Base-by-base conservation (phyloP, 2,888 invertebrate genomes). In the Icerya purchasi region DNA sequence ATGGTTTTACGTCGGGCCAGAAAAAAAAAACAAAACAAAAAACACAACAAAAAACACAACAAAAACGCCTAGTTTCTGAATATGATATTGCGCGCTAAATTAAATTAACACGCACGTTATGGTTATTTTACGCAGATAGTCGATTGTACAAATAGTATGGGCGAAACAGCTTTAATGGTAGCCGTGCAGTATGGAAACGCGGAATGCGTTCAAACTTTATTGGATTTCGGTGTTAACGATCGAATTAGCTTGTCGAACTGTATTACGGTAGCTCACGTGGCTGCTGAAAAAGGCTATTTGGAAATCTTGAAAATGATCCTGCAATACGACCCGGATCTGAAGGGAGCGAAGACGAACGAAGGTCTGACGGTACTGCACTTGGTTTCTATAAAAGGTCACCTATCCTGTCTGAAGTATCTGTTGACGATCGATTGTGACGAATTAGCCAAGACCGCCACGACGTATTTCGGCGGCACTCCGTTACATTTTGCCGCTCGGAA, bases 241-340 rank as follows among this genome's bases (percentile, higher is more conserved):
- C 72, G 72, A 65, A 69, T 73, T 19, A 71, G 69, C 55, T 66
- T 76, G 53, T 72, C 73, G 19, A 74, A 74, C 20, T 71, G 75
- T 22, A 69, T 74, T 0, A 81, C 77, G 51, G 75, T 80, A 54
- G 70, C 81, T n/a, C 80, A 81, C 63, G 69, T 77, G 61, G 79
- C 81, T 49, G 76, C 79, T 51, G 76, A 76, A 65, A 68, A 73
- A 63, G 78, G 79, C 0, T 73, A 77, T 61, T 64, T 72, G 20
- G 74, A 75, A 58, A 77, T 79, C 65, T 72, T 81, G 10, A 73
- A 73, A 67, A 69, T 72, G 22, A 69, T 81, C 53, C 66, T 81
- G 58, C 36, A 69, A 70, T 63, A 49, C 19, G 59, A 59, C 19
- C 23, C n/a, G 49, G 49, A 22, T n/a, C 24, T 59, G 50, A 22